Percentiles rank a stretch among this genome's conserved stretches.
Evolutionary conservation across 1,140 invertebrate species (phyloP).

Genomic region (Leptopilina boulardi): DNA sequence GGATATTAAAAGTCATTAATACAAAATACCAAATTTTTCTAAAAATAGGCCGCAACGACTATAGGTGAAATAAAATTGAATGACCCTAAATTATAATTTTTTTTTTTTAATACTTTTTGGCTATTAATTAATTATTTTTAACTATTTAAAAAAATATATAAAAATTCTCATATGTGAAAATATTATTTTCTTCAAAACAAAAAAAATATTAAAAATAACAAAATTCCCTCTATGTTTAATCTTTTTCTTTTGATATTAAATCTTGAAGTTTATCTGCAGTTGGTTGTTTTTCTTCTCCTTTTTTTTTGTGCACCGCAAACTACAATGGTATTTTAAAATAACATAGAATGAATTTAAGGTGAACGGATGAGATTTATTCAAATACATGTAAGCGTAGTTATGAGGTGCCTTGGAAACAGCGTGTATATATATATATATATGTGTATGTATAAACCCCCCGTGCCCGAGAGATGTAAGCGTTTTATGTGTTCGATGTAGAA

Average conservation of each 20-base stretch:
- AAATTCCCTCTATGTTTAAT: not conserved
- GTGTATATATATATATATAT: not conserved
- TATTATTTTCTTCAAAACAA: no score
- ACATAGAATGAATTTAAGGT: slow-evolving; percentile 23
- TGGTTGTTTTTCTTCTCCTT: not conserved
- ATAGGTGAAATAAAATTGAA: no score
- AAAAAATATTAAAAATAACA: no score
- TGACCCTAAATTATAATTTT: no score
- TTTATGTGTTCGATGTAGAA: not conserved
- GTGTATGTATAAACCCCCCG: no score
- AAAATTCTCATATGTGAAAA: no score
- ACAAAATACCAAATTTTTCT: no score
- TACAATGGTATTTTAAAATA: not conserved
- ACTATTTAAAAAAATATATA: no score
- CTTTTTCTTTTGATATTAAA: not conserved
- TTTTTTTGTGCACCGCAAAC: not conserved
- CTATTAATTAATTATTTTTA: no score
- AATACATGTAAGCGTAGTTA: slow-evolving; percentile 18
- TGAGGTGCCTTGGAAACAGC: slow-evolving; percentile 14
- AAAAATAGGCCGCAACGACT: no score
- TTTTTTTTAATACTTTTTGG: no score
- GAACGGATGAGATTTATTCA: slow-evolving; percentile 18
- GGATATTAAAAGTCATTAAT: no score
- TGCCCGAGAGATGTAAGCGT: not conserved
- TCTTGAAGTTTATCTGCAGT: not conserved